Evolutionary conservation across 1,140 invertebrate genomes (phyloP).

Genomic region (Dinothrombium tinctorium): DNA sequence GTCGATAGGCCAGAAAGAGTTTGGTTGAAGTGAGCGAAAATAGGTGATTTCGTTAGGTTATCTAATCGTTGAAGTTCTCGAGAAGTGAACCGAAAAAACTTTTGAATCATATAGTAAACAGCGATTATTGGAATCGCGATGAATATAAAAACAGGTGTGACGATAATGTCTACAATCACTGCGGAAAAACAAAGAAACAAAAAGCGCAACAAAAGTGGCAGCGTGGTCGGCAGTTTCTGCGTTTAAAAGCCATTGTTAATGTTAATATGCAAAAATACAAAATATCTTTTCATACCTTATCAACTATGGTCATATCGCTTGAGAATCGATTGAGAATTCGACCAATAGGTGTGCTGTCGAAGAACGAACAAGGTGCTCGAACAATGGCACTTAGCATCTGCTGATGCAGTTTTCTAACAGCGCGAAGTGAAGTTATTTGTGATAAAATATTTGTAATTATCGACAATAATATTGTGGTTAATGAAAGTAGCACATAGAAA

Average conservation of each 20-base stretch:
- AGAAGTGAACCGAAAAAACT: slow-evolving; percentile 27
- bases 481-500: slow-evolving; percentile 19
- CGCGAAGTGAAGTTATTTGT: slow-evolving; percentile 19
- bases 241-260: neutral
- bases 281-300: neutral
- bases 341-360: slow-evolving; percentile 31
- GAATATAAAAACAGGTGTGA: slow-evolving; percentile 42
- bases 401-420: slow-evolving; percentile 23
- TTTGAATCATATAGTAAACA: slow-evolving; percentile 32
- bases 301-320: slow-evolving; percentile 24
- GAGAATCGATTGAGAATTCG: slow-evolving; percentile 29
- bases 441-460: slow-evolving; percentile 19
- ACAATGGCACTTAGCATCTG: slow-evolving; percentile 34
- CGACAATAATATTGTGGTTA: slow-evolving; percentile 17
- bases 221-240: slow-evolving; percentile 48
- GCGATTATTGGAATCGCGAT: slow-evolving; percentile 31
- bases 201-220: slow-evolving; percentile 43
- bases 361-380: slow-evolving; percentile 35
- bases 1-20: slow-evolving; percentile 27
- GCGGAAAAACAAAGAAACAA: slow-evolving; percentile 42
- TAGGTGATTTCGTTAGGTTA: slow-evolving; percentile 28
- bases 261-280: neutral
- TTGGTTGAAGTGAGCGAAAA: slow-evolving; percentile 32
- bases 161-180: slow-evolving; percentile 38
- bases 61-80: slow-evolving; percentile 30